Evolutionary conservation across 2,888 invertebrate genomes (phyloP).

Genomic region (Ectobius pallidus): DNA sequence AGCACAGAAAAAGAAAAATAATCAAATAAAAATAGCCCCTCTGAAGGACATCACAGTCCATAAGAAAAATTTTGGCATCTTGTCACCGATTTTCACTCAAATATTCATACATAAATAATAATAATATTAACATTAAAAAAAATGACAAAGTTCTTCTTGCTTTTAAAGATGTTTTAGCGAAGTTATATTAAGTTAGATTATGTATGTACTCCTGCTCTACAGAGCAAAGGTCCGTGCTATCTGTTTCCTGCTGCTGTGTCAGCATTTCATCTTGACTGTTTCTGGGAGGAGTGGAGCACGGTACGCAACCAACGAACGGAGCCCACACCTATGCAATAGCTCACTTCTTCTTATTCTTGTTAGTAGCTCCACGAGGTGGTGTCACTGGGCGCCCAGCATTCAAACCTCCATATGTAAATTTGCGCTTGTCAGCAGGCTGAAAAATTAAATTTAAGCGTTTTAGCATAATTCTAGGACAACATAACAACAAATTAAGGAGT

Average conservation of each 20-base stretch:
- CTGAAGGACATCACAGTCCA: background rate
- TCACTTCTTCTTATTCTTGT: conserved; percentile 95
- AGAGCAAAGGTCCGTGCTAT: conserved; percentile 7
- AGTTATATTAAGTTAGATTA: conserved; percentile 20
- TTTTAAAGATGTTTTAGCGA: conserved; percentile 6
- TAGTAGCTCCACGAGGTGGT: conserved; percentile 93
- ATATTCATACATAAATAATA: conserved; percentile 9
- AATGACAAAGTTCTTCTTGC: background rate
- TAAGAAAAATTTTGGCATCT: conserved; percentile 25
- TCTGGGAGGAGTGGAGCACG: conserved; percentile 25
- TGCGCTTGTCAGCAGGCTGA: conserved; percentile 97
- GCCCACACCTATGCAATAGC: conserved; percentile 47
- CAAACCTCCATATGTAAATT: conserved; percentile 91
- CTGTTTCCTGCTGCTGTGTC: background rate
- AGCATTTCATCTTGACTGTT: conserved; percentile 9
- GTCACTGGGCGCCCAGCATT: conserved; percentile 97
- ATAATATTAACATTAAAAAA: too few species aligned
- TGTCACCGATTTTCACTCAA: conserved; percentile 16
- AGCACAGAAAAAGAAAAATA: background rate
- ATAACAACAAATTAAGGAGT: background rate
- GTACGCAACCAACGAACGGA: conserved; percentile 27
- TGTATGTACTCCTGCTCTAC: background rate
- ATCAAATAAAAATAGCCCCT: conserved; percentile 15
- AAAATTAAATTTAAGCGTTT: conserved; percentile 46
- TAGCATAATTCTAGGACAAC: background rate